Evolutionary conservation across 2,113 vertebrate genomes (phyloP).

Genomic region (Siphamia tubifer): DNA sequence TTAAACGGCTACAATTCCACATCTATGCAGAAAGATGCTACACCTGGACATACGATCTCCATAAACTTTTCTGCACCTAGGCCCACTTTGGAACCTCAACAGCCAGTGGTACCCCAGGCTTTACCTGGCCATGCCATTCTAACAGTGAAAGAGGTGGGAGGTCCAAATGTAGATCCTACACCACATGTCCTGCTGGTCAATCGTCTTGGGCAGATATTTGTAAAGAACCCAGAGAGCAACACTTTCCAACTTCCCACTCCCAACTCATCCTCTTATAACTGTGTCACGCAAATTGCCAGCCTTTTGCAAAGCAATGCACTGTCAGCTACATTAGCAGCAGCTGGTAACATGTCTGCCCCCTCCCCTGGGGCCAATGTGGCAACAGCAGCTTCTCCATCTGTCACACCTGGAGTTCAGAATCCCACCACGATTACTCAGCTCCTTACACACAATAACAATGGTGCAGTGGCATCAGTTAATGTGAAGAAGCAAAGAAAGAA

Average conservation of each 20-base stretch:
- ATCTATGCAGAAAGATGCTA: conserved; percentile 70
- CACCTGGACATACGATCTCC: conserved; percentile 73
- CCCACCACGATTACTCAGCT: conserved; percentile 73
- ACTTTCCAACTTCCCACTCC: conserved; percentile 80
- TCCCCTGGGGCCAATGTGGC: conserved; percentile 36
- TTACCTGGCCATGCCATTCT: conserved; percentile 80
- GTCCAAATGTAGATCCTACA: conserved; percentile 80
- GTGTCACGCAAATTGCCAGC: conserved; percentile 81
- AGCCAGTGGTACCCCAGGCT: conserved; percentile 67
- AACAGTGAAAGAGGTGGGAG: conserved; percentile 81
- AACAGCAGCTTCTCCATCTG: conserved; percentile 38
- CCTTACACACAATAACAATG: conserved; percentile 74
- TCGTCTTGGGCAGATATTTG: conserved; percentile 87
- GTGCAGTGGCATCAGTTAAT: conserved; percentile 48
- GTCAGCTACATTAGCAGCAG: conserved; percentile 80
- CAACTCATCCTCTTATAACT: conserved; percentile 77
- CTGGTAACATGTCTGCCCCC: conserved; percentile 66
- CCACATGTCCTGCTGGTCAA: conserved; percentile 90
- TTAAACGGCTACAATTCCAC: conserved; percentile 76
- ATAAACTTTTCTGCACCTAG: conserved; percentile 80
- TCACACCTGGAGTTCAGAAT: conserved; percentile 59
- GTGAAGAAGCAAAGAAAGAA: conserved; percentile 65
- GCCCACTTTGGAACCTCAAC: conserved; percentile 73
- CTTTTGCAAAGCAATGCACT: conserved; percentile 83
- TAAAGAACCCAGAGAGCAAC: conserved; percentile 85